phyloP scores from a whole-genome alignment of 2,888 invertebrate species.

The Gryllus longicercus region DNA sequence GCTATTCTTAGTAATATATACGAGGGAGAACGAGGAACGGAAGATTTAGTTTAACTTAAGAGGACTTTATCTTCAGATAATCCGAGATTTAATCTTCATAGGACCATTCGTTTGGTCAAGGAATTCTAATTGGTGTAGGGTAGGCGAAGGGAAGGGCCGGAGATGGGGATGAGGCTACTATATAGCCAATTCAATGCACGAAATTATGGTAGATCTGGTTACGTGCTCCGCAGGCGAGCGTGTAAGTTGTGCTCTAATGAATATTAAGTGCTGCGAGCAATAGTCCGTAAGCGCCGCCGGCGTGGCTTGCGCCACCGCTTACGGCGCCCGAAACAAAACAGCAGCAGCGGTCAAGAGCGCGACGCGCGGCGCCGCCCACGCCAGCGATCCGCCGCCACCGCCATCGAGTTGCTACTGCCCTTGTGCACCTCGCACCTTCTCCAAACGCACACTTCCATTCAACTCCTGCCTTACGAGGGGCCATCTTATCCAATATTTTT shows the following conservation, averaged over 20 bases:
- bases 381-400: too few relatives aligned
- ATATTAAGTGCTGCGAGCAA: slow-evolving; percentile 17
- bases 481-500: too few relatives aligned
- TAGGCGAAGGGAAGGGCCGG: not conserved
- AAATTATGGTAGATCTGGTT: slow-evolving; percentile 17
- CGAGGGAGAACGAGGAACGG: slow-evolving; percentile 11
- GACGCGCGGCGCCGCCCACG: too few relatives aligned
- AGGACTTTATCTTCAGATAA: slow-evolving; percentile 28
- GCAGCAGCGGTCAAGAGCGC: not conserved
- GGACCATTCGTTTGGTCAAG: slow-evolving; percentile 22
- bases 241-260: slow-evolving; percentile 2
- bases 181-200: slow-evolving; percentile 17
- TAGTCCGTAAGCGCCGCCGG: not conserved
- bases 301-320: not conserved
- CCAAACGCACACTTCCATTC: too few relatives aligned
- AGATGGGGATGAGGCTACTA: slow-evolving; percentile 5
- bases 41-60: slow-evolving; percentile 27
- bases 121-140: slow-evolving; percentile 2
- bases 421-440: too few relatives aligned
- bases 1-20: slow-evolving; percentile 6
- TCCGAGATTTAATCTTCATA: slow-evolving; percentile 24
- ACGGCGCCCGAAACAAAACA: not conserved
- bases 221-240: not conserved
- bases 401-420: too few relatives aligned
- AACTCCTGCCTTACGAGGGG: too few relatives aligned